Percentiles rank a stretch among this genome's conserved stretches.
Conservation (phyloP, 1,140 invertebrate genomes). For the Bombus pascuorum region DNA sequence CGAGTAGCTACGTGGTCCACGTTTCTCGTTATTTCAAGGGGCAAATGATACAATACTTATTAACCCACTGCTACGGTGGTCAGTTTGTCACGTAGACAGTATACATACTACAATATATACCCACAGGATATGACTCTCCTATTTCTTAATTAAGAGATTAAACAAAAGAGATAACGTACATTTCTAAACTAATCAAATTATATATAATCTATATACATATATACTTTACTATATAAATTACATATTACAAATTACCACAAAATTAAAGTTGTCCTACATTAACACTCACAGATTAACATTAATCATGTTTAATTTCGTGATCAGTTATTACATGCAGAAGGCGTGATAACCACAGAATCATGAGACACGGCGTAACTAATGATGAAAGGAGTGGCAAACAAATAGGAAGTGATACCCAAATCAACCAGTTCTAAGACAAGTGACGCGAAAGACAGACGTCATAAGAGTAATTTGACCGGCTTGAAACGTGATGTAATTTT, state of each 20-base stretch:
- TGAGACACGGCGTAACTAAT: background rate
- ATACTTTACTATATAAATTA: too few species aligned
- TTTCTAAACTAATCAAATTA: background rate
- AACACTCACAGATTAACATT: background rate
- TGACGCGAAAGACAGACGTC: constrained; percentile 1
- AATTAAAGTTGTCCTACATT: background rate
- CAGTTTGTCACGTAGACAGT: background rate
- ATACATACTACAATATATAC: background rate
- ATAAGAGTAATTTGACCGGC: constrained; percentile 9
- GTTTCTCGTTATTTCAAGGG: background rate
- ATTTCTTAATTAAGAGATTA: background rate
- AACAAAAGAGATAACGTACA: background rate
- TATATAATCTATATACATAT: too few species aligned
- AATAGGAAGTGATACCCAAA: constrained; percentile 9
- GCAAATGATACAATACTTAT: background rate
- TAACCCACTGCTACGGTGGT: background rate
- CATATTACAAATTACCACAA: too few species aligned
- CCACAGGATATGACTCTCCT: background rate
- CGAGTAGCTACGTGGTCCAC: too few species aligned
- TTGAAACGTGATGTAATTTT: constrained; percentile 15
- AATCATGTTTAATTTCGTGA: background rate
- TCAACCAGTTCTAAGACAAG: background rate
- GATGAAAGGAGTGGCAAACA: background rate
- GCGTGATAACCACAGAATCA: background rate
- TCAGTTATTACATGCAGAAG: background rate